phyloP scores from a whole-genome alignment of 1,140 invertebrate genomes.

The Leptopilina boulardi region DNA sequence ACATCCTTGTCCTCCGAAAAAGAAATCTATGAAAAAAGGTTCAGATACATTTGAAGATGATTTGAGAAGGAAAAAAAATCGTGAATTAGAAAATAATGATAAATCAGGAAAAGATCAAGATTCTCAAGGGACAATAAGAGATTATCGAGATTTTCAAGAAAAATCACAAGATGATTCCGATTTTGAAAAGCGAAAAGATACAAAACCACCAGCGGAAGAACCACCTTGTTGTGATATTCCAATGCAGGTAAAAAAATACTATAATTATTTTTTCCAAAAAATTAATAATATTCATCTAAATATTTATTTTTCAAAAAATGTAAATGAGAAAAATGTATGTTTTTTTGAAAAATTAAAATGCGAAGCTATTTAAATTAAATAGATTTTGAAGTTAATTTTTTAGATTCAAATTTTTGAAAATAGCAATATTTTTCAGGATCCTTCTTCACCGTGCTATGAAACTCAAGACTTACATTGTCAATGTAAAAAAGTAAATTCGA shows the following conservation, averaged over 20 bases:
- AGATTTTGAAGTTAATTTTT: too few species aligned
- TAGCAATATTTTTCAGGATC: background rate
- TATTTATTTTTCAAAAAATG: too few species aligned
- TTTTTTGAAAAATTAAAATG: too few species aligned
- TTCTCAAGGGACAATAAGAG: background rate
- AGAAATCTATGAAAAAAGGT: background rate
- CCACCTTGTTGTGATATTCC: background rate
- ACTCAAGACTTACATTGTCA: background rate
- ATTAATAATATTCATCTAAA: too few species aligned
- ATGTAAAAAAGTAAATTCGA: background rate
- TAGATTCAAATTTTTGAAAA: background rate
- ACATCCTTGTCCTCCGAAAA: background rate
- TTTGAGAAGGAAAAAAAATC: background rate
- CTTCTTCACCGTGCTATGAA: background rate
- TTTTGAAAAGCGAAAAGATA: background rate
- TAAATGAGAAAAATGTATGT: too few species aligned
- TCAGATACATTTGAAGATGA: background rate
- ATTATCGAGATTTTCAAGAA: background rate
- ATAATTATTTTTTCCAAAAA: background rate
- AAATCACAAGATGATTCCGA: background rate
- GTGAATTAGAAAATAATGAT: background rate
- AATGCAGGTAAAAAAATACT: background rate
- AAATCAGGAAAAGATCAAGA: background rate
- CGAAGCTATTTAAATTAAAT: too few species aligned
- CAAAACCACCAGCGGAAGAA: background rate